A percentile compares a stretch with the other conserved stretches of the same genome.
Evolutionary conservation across 2,113 vertebrate genomes (phyloP).

Genomic region (Rhombomys opimus): DNA sequence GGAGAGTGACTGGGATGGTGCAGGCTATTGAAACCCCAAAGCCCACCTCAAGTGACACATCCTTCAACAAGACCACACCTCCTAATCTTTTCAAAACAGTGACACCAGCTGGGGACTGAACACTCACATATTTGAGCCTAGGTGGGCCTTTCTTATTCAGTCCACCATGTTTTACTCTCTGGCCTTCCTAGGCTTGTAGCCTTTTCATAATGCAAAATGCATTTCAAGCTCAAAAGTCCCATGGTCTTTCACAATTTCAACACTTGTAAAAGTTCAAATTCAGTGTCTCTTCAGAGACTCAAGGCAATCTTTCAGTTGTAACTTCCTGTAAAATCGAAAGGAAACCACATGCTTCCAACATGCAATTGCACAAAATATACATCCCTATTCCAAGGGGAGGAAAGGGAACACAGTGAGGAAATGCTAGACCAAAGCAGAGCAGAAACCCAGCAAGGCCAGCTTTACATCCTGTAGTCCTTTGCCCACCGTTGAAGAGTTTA

Average conservation of each 20-base stretch:
- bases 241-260: not conserved
- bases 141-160: not conserved
- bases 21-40: not conserved
- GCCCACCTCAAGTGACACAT: not conserved
- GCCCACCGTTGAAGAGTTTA: not conserved
- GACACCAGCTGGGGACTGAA: not conserved
- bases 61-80: not conserved
- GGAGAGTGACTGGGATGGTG: not conserved
- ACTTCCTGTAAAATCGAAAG: not conserved
- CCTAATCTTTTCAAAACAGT: not conserved
- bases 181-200: not conserved
- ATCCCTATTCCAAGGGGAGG: not conserved
- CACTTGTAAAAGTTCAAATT: not conserved
- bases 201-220: not conserved
- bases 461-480: not conserved
- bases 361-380: too few species aligned
- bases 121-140: not conserved
- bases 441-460: not conserved
- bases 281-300: not conserved
- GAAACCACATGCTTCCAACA: not conserved
- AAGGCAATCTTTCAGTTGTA: too few species aligned
- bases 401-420: not conserved
- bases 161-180: not conserved
- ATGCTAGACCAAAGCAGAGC: not conserved
- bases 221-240: not conserved